Evolutionary conservation across 92 coral and sea anemone genomes (phyloP).

Genomic region (Ricordea florida): DNA sequence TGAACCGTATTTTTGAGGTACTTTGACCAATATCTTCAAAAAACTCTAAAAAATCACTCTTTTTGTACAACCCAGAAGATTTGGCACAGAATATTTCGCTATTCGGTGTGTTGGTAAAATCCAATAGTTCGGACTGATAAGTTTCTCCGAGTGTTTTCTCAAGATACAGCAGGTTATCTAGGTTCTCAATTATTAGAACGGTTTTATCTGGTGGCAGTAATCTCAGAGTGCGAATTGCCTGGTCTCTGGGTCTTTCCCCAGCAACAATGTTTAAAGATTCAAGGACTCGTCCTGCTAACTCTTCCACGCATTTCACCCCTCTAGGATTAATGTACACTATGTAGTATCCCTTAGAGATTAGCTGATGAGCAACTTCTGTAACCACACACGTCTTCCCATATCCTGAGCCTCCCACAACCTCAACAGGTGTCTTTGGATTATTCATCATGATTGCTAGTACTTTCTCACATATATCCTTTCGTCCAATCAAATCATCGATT

Average conservation of each 20-base stretch:
- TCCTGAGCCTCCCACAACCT: constrained; percentile 22
- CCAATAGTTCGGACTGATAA: not conserved
- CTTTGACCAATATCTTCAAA: constrained; percentile 1
- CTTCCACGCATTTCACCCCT: constrained; percentile 34
- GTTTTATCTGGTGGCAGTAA: not conserved
- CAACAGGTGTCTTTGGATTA: not conserved
- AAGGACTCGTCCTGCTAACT: constrained; percentile 9
- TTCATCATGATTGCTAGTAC: not conserved
- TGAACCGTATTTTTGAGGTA: not conserved
- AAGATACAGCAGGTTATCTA: constrained; percentile 34
- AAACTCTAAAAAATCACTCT: constrained; percentile 12
- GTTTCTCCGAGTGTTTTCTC: not conserved
- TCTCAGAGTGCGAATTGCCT: constrained; percentile 6
- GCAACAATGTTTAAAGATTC: constrained; percentile 16
- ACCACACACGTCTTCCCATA: constrained; percentile 43
- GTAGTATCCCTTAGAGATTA: not conserved
- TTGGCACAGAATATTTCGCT: not conserved
- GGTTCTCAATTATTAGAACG: constrained; percentile 26
- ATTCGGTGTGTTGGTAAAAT: not conserved
- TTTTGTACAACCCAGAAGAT: not conserved
- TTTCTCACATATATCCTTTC: not conserved
- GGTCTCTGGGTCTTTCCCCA: not conserved
- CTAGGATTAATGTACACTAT: constrained; percentile 30
- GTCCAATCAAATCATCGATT: not conserved
- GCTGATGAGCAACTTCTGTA: constrained; percentile 19